Evolutionary conservation across 1,140 invertebrate species (phyloP).

Genomic region (Drosophila pruinosa): DNA sequence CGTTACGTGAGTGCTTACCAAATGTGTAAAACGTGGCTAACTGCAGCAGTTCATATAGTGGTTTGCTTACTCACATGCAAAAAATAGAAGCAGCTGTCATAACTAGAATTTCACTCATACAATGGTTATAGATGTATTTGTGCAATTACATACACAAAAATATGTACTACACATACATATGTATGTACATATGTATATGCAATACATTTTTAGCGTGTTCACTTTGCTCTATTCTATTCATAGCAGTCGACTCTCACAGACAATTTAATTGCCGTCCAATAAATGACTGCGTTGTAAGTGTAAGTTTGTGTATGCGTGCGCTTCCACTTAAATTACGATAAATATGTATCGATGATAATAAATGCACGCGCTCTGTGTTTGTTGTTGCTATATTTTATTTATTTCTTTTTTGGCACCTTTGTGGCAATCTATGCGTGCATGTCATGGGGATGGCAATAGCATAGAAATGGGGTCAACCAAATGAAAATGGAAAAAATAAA

Average conservation of each 20-base stretch:
- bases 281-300: background rate
- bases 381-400: background rate
- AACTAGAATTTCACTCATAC: conserved; percentile 3
- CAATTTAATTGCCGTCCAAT: conserved; percentile 25
- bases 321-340: conserved; percentile 36
- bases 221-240: conserved; percentile 18
- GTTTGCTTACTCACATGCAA: conserved; percentile 23
- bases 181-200: background rate
- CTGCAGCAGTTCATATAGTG: conserved; percentile 17
- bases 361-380: conserved; percentile 9
- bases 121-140: background rate
- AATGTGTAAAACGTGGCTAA: conserved; percentile 44
- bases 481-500: conserved; percentile 42
- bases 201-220: conserved; percentile 16
- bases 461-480: conserved; percentile 48
- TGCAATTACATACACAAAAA: background rate
- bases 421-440: conserved; percentile 43
- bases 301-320: background rate
- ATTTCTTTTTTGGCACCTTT: conserved; percentile 31
- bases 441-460: conserved; percentile 44
- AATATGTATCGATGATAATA: conserved; percentile 39
- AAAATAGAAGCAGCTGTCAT: conserved; percentile 35
- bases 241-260: conserved; percentile 4
- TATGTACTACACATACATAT: background rate
- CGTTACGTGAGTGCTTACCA: conserved; percentile 32